Conservation (phyloP, 2,797 vertebrate genomes). For the Xiphorhynchus erythropygius region DNA sequence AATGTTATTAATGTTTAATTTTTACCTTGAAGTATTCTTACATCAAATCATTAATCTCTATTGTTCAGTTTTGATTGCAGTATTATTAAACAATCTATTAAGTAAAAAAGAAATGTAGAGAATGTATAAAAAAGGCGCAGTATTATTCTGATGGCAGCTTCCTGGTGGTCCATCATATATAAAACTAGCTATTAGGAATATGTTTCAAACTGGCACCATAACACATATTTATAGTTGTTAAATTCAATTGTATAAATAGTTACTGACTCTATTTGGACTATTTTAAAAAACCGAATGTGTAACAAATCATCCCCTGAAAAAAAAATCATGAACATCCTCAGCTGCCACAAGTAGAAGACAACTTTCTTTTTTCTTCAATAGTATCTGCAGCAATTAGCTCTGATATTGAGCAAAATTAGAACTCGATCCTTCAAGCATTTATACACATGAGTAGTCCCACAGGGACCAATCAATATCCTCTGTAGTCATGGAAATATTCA, state of each 20-base stretch:
- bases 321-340: neutral
- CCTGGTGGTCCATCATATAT: conserved; percentile 33
- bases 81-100: conserved; percentile 38
- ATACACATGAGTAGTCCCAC: neutral
- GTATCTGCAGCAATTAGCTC: conserved; percentile 23
- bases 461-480: conserved; percentile 19
- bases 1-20: conserved; percentile 23
- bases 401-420: conserved; percentile 49
- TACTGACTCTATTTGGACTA: neutral
- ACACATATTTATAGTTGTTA: conserved; percentile 42
- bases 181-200: conserved; percentile 50
- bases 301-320: neutral
- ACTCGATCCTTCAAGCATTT: conserved; percentile 36
- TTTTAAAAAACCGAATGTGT: neutral
- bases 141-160: conserved; percentile 40
- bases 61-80: conserved; percentile 46
- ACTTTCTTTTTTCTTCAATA: conserved; percentile 21
- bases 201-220: conserved; percentile 20
- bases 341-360: neutral
- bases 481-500: neutral
- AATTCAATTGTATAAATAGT: conserved; percentile 49
- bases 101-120: conserved; percentile 20
- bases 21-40: conserved; percentile 32
- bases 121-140: neutral
- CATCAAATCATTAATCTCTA: conserved; percentile 36